These are phyloP conservation scores for Hestina assimilis DNA, from an alignment of 1,140 invertebrate genomes.

Conservation along the genomic window DNA sequence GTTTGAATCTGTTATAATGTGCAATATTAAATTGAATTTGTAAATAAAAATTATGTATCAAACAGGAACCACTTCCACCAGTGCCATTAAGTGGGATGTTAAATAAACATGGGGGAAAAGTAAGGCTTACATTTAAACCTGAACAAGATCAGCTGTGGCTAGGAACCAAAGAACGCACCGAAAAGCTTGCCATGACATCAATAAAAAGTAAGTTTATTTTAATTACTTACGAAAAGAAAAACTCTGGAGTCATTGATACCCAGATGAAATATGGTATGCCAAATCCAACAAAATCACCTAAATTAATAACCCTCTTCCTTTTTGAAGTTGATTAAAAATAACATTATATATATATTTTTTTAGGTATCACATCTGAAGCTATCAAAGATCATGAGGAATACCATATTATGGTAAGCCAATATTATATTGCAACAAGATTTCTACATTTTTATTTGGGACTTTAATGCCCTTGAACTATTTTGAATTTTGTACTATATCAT, in stretches of 20 bases:
- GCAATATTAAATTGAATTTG: background rate
- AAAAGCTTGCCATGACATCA: slow-evolving; percentile 94
- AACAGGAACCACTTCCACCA: slow-evolving; percentile 88
- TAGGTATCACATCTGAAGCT: slow-evolving; percentile 83
- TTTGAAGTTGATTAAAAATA: background rate
- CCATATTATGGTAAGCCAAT: slow-evolving; percentile 90
- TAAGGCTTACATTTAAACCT: slow-evolving; percentile 94
- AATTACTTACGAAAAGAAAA: background rate
- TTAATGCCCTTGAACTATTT: too few species aligned
- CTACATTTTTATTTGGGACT: too few species aligned
- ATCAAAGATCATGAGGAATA: slow-evolving; percentile 95
- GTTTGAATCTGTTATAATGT: too few species aligned
- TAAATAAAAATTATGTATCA: slow-evolving; percentile 1
- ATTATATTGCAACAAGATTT: too few species aligned
- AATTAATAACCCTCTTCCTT: too few species aligned
- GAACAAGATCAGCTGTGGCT: slow-evolving; percentile 96
- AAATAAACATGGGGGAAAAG: slow-evolving; percentile 95
- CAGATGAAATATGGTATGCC: too few species aligned
- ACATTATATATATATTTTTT: slow-evolving; percentile 28
- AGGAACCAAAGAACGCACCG: slow-evolving; percentile 95
- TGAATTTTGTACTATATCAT: too few species aligned
- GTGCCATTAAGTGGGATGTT: slow-evolving; percentile 93
- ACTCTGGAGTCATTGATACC: slow-evolving; percentile 4
- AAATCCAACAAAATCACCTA: too few species aligned
- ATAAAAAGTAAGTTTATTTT: slow-evolving; percentile 83